Conservation (phyloP, 2,888 invertebrate genomes). For the Epinotia demarniana region DNA sequence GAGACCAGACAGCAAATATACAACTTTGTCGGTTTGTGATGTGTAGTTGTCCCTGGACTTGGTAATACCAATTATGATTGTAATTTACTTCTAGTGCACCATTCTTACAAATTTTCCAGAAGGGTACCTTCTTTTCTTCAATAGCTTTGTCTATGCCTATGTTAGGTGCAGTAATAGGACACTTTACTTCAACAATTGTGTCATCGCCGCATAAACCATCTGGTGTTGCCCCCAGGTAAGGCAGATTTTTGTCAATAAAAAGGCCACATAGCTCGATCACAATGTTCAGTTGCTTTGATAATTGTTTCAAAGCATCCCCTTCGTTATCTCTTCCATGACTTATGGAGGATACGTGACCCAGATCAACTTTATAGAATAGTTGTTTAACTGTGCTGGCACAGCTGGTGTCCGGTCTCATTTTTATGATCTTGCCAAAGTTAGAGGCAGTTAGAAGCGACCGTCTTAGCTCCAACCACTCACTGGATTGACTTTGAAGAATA, state of each 20-base stretch:
- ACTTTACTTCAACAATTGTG: conserved; percentile 11
- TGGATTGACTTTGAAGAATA: conserved; percentile 42
- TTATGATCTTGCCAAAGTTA: conserved; percentile 42
- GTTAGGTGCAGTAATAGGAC: background rate
- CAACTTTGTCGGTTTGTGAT: conserved; percentile 3
- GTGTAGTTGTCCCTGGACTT: background rate
- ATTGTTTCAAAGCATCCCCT: background rate
- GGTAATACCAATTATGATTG: background rate
- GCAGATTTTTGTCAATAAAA: background rate
- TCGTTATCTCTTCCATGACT: background rate
- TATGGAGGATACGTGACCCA: conserved; percentile 6
- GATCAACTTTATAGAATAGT: background rate
- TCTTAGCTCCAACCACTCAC: conserved; percentile 48
- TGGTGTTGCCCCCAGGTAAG: conserved; percentile 10
- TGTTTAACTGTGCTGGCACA: conserved; percentile 22
- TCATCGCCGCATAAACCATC: conserved; percentile 9
- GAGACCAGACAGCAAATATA: background rate
- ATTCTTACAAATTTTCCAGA: background rate
- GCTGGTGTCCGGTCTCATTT: background rate
- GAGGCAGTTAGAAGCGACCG: conserved; percentile 47
- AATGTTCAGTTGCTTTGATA: background rate
- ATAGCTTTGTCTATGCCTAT: conserved; percentile 10
- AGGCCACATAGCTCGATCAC: conserved; percentile 4
- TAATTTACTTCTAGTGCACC: conserved; percentile 1
- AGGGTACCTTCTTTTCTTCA: background rate